Evolutionary conservation across 2,797 vertebrate species (phyloP), one percentile per base, ranked within the genome.

Genomic region (Clarias platycephalus): DNA sequence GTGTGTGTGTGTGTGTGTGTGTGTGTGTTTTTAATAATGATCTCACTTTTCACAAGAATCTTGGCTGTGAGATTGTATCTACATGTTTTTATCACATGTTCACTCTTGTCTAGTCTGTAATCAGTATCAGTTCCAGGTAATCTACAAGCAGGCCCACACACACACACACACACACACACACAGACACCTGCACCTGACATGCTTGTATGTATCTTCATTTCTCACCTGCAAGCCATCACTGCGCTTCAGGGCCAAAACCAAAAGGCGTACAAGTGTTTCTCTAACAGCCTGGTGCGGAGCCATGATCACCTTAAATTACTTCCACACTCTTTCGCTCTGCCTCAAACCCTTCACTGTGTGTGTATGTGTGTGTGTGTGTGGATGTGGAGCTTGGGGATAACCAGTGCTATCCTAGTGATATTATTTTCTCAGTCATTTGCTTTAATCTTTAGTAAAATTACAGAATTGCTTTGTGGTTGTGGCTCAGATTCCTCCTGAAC

Each of bases 151-250:
- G 22, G 10, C 86, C 34, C 28, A 28, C 70, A 49, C 68, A 75
- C 53, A 57, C 12, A 79, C 58, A 76, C 83, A 10, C 81, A 12
- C 68, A 83, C 85, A n/a, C n/a, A 57, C 12, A 79, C 58, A 76
- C 83, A 10, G 82, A 12, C 68, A 83, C 85, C 83, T 84, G 37
- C 60, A 83, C 64, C 87, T 84, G 68, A 28, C 34, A 53, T 83
- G 44, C 37, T 57, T 62, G 26, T 16, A 86, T 58, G 72, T 31
- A 66, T 16, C n/a, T 34, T 34, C 28, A 60, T 37, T 40, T 64
- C 63, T 80, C 34, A 63, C 57, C 76, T 12, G 16, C 72, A 37
- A 40, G 37, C 74, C 22, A 40, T 13, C 74, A 24, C 20, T 22
- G 8, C 3, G 57, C 22, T 60, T 78, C 57, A 78, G 83, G 26